These are phyloP conservation scores for Pipistrellus nathusii DNA, from an alignment of 2,797 vertebrate species.

Conservation along the genomic window DNA sequence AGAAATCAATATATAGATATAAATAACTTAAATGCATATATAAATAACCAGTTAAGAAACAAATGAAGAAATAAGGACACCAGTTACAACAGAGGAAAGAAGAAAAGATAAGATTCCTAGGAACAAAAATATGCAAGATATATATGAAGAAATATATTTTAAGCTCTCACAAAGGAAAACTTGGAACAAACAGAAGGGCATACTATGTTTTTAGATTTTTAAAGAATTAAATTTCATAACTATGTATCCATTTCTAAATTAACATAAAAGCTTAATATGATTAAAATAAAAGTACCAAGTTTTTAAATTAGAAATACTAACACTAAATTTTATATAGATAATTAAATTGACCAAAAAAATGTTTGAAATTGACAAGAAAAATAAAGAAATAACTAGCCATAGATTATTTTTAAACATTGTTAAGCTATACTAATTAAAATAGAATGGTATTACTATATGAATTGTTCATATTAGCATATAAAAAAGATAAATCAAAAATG, in stretches of 20 bases:
- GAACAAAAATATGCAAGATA: neutral
- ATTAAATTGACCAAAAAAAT: neutral
- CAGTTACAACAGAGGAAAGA: neutral
- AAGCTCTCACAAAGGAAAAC: conserved; percentile 14
- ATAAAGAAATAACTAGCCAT: neutral
- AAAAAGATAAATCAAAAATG: conserved; percentile 4
- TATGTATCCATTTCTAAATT: conserved; percentile 24
- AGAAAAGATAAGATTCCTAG: neutral
- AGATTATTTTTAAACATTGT: conserved; percentile 42
- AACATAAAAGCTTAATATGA: conserved; percentile 4
- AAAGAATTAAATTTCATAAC: conserved; percentile 34
- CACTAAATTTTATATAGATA: conserved; percentile 48
- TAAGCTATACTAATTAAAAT: conserved; percentile 54
- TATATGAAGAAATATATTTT: conserved; percentile 41
- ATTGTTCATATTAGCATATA: conserved; percentile 15
- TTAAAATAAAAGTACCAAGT: neutral
- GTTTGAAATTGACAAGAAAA: conserved; percentile 51
- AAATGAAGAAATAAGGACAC: conserved; percentile 7
- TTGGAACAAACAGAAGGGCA: conserved; percentile 33
- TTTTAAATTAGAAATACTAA: neutral
- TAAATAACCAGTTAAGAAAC: neutral
- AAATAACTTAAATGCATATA: neutral
- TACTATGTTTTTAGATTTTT: neutral
- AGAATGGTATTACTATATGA: neutral
- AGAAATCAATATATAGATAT: conserved; percentile 35